Evolutionary conservation across 2,797 vertebrate genomes (phyloP).

Genomic region (Petrocephalus schoutedeni): DNA sequence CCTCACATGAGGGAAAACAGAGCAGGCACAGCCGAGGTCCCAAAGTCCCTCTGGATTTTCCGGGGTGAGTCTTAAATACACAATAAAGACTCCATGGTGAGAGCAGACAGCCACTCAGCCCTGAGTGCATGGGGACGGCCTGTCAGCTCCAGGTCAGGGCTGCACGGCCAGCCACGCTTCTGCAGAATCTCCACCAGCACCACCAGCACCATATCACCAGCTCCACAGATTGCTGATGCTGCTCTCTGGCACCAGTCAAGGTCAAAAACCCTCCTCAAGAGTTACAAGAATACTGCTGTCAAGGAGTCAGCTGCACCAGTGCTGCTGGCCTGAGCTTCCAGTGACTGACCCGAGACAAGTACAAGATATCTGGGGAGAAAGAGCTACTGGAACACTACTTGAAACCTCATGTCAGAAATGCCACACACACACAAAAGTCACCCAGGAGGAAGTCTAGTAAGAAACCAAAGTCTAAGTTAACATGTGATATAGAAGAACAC

Average conservation of each 20-base stretch:
- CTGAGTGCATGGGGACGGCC: not conserved
- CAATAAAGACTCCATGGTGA: not conserved
- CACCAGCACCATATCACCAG: not conserved
- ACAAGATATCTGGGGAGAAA: not conserved
- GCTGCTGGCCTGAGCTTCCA: not conserved
- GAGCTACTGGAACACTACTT: not conserved
- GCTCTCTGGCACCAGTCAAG: not conserved
- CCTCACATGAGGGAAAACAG: not conserved
- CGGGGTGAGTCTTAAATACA: not conserved
- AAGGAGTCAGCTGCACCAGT: not conserved
- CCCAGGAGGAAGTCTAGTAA: not conserved
- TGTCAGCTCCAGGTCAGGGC: not conserved
- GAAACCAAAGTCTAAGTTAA: not conserved
- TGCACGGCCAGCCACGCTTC: not conserved
- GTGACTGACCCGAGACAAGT: not conserved
- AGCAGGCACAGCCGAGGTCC: not conserved
- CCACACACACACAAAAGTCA: not conserved
- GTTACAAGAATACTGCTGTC: not conserved
- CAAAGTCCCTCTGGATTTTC: not conserved
- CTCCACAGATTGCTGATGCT: not conserved
- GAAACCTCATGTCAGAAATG: not conserved
- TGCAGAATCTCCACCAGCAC: not conserved
- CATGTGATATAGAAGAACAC: not conserved
- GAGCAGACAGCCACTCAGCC: not conserved
- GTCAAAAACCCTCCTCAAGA: not conserved